A percentile compares a stretch with the other conserved stretches of the same genome.
These are phyloP conservation scores for Morone chrysops DNA, from an alignment of 2,113 vertebrate genomes.

Conservation along the genomic window DNA sequence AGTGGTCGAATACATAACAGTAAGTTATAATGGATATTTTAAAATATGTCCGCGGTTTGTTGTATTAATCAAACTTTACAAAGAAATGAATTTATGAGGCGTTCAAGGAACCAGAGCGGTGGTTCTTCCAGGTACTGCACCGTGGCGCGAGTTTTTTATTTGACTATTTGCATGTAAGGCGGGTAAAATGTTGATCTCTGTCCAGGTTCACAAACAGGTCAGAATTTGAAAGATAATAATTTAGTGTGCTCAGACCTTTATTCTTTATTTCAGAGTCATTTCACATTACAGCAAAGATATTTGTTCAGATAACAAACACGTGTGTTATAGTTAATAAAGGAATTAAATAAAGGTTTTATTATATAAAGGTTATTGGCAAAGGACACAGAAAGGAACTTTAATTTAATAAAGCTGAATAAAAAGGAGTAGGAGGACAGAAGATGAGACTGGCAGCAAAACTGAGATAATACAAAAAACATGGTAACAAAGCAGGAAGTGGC, in stretches of 20 bases:
- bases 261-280: not conserved
- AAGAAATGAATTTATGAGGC: fast-evolving
- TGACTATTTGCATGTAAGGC: slow-evolving; percentile 77
- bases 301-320: too few relatives aligned
- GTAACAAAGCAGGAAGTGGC: slow-evolving; percentile 9
- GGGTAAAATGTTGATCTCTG: slow-evolving; percentile 62
- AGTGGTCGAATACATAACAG: fast-evolving
- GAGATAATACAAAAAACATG: slow-evolving; percentile 3
- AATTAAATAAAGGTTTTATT: not conserved
- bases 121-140: slow-evolving; percentile 63
- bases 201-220: slow-evolving; percentile 18
- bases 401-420: slow-evolving; percentile 1
- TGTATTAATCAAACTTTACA: fast-evolving
- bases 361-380: too few relatives aligned
- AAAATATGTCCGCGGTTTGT: fast-evolving
- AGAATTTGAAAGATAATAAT: not conserved
- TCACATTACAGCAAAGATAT: not conserved
- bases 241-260: not conserved
- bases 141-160: slow-evolving; percentile 79
- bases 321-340: not conserved
- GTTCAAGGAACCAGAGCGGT: fast-evolving
- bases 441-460: not conserved
- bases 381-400: not conserved
- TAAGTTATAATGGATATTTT: fast-evolving
- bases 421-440: too few relatives aligned